Percentiles rank a stretch among this genome's conserved stretches.
Evolutionary conservation across 1,140 invertebrate genomes (phyloP).

Genomic region (Brachionus plicatilis): DNA sequence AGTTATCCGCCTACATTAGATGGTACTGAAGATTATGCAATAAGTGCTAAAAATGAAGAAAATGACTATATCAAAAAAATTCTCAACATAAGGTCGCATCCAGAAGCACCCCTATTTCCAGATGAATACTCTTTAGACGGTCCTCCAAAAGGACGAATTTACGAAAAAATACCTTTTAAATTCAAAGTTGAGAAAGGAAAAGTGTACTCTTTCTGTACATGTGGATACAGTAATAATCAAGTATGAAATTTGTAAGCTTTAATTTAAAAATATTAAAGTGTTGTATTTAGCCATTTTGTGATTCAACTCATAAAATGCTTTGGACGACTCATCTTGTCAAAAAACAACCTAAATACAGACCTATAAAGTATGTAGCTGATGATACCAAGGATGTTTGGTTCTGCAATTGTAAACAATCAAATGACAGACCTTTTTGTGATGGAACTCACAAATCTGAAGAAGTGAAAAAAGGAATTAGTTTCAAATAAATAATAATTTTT

Average conservation of each 20-base stretch:
- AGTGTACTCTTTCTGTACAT: constrained; percentile 86
- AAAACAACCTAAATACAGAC: constrained; percentile 56
- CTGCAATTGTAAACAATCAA: constrained; percentile 95
- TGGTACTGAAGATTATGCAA: constrained; percentile 12
- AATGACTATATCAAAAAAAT: constrained; percentile 33
- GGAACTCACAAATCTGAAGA: constrained; percentile 75
- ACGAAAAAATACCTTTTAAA: constrained; percentile 81
- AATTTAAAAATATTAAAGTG: constrained; percentile 9
- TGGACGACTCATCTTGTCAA: constrained; percentile 59
- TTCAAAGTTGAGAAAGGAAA: constrained; percentile 68
- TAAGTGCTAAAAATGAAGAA: constrained; percentile 39
- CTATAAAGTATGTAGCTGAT: constrained; percentile 73
- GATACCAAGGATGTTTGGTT: constrained; percentile 91
- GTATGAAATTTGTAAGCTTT: constrained; percentile 49
- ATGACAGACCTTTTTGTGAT: constrained; percentile 91
- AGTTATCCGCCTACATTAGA: background rate
- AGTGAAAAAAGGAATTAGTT: constrained; percentile 58
- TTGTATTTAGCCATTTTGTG: constrained; percentile 76
- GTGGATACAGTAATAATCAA: constrained; percentile 79
- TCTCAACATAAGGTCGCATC: constrained; percentile 42
- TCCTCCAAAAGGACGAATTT: constrained; percentile 47
- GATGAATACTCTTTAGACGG: constrained; percentile 44
- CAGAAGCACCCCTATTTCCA: constrained; percentile 45
- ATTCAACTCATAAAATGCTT: constrained; percentile 75
- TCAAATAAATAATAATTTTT: constrained; percentile 15